Conservation (phyloP, 35 echinoderm and acorn worm genomes). For the Apostichopus californicus region DNA sequence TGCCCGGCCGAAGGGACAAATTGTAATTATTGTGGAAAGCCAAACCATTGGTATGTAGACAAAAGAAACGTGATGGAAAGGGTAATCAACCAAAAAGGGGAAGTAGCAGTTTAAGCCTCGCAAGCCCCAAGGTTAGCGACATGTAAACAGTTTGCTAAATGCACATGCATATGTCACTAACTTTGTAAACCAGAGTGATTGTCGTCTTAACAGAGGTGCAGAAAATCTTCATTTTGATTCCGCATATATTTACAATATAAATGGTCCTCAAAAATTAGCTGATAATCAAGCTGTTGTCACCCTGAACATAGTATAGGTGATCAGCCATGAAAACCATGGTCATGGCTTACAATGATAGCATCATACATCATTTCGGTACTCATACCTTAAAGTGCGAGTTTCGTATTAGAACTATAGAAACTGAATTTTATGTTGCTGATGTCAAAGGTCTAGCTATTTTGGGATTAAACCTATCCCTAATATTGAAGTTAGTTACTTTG, state of each 20-base stretch:
- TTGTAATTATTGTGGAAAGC: too few relatives aligned
- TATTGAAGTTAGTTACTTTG: slow-evolving; percentile 30
- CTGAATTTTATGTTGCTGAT: slow-evolving; percentile 63
- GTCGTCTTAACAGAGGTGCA: too few relatives aligned
- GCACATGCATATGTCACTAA: too few relatives aligned
- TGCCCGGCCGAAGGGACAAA: too few relatives aligned
- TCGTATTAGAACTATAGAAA: neutral
- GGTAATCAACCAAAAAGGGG: too few relatives aligned
- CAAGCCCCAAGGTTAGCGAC: too few relatives aligned
- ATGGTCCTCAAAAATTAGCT: neutral
- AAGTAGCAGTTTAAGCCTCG: too few relatives aligned
- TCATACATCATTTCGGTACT: slow-evolving; percentile 42
- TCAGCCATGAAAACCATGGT: neutral
- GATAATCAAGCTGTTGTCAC: slow-evolving; percentile 29
- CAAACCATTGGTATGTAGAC: too few relatives aligned
- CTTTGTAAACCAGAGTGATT: too few relatives aligned
- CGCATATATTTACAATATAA: neutral
- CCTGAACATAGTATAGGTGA: neutral
- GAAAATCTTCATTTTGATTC: neutral
- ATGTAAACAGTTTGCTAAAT: too few relatives aligned
- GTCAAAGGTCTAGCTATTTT: slow-evolving; percentile 55
- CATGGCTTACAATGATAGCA: neutral
- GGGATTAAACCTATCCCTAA: slow-evolving; percentile 36
- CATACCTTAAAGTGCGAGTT: slow-evolving; percentile 1
- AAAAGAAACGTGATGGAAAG: too few relatives aligned